Base-by-base conservation (phyloP, 2,797 vertebrate genomes). In the Gymnodraco acuticeps region DNA sequence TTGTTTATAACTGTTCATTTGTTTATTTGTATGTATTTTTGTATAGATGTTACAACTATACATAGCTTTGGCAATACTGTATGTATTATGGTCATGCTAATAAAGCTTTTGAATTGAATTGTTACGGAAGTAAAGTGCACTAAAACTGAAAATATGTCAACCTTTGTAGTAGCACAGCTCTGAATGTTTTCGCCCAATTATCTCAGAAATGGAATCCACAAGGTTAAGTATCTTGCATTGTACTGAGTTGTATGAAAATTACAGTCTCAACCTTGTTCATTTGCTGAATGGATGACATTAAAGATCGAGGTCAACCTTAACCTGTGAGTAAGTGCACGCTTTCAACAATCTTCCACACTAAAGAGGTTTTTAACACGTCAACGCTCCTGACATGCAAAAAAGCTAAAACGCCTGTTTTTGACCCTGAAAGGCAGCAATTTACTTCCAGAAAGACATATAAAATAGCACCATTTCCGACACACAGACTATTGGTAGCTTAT, bases 391-490 rank as follows among this genome's bases (percentile, higher is more conserved):
- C 76, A 60, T 14, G 10, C 77, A 63, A 64, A 67, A 62, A 67
- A 83, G 0, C 19, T 2, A 62, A 85, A 85, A 89, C 77, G 31
- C 75, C 73, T n/a, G 56, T 75, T 66, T 78, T 82, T 70, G 4
- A 19, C 38, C 2, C 47, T 69, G 42, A 78, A 64, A 45, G 43
- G 64, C 41, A 59, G 58, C 6, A 6, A 53, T 73, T 80, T 52
- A 50, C 10, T 3, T 19, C 16, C 23, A 45, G 5, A 69, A 8
- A 54, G 53, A 51, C 63, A 72, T 41, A 60, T 20, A 8, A 33
- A 73, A 51, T 13, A 8, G 14, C 42, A 20, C 0, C 0, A 38
- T 74, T 69, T 78, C 10, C 5, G 11, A 38, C 27, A 16, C 33
- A 47, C 4, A 61, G 12, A 15, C 10, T 3, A 16, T 11, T 27